Evolutionary conservation across 2,797 vertebrate genomes (phyloP).

Genomic region (Oreochromis mossambicus): DNA sequence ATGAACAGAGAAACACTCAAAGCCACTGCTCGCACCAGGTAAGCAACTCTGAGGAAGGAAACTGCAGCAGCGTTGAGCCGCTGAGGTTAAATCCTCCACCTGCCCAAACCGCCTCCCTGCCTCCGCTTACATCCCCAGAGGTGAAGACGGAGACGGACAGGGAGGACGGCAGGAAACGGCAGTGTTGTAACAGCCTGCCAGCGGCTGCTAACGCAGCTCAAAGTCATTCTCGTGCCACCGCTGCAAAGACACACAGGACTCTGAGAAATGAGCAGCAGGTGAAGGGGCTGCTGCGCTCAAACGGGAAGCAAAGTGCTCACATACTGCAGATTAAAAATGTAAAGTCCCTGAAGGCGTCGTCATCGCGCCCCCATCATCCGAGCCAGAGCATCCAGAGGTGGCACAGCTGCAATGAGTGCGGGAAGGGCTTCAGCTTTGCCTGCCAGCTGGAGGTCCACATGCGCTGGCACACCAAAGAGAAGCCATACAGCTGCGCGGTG

Average conservation of each 20-base stretch:
- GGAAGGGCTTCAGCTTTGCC: conserved; percentile 72
- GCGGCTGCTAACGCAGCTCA: neutral
- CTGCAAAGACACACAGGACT: neutral
- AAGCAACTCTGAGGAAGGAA: neutral
- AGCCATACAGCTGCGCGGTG: conserved; percentile 65
- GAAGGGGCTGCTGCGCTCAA: conserved; percentile 6
- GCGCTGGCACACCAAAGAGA: conserved; percentile 77
- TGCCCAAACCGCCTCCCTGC: neutral
- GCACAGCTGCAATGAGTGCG: conserved; percentile 69
- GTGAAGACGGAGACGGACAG: conserved; percentile 34
- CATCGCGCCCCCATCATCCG: conserved; percentile 25
- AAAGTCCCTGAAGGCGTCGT: conserved; percentile 11
- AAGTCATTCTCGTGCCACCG: neutral
- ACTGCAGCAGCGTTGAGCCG: neutral
- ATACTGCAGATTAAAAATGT: conserved; percentile 25
- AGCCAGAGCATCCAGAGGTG: conserved; percentile 53
- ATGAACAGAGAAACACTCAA: conserved; percentile 21
- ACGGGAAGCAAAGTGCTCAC: conserved; percentile 20
- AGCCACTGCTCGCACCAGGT: neutral
- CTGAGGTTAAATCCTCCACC: neutral
- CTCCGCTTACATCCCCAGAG: neutral
- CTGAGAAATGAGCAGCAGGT: neutral
- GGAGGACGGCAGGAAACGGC: conserved; percentile 2
- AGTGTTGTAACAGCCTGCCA: neutral
- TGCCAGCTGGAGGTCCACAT: conserved; percentile 75